Evolutionary conservation across 2,113 vertebrate species (phyloP).

Genomic region (Telmatochromis sp.): DNA sequence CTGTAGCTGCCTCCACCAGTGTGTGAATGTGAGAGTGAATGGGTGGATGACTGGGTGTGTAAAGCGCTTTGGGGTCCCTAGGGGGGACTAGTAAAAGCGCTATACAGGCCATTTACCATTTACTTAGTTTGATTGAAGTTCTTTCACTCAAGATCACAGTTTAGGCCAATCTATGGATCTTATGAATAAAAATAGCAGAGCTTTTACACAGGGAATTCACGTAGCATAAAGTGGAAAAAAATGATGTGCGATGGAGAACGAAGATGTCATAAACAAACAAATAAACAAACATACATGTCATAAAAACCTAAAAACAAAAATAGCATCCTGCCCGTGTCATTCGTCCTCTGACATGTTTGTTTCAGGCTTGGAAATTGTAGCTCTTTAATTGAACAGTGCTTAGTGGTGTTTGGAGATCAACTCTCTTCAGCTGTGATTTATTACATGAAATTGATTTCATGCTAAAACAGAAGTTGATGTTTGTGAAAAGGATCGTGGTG

Average conservation of each 20-base stretch:
- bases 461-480: neutral
- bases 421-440: neutral
- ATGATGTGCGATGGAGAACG: neutral
- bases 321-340: neutral
- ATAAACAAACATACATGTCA: neutral
- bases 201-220: neutral
- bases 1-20: no score
- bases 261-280: neutral
- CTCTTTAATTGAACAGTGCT: neutral
- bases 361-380: neutral
- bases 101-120: no score
- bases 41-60: no score
- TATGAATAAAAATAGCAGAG: neutral
- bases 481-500: neutral
- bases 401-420: neutral
- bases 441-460: neutral
- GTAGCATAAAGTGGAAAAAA: neutral
- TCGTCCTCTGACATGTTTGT: neutral
- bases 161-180: neutral
- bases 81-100: no score
- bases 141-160: neutral
- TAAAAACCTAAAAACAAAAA: neutral
- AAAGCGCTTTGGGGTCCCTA: no score
- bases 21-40: no score
- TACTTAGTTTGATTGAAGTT: neutral